A percentile compares a stretch with the other conserved stretches of the same genome.
These are phyloP conservation scores for Villa cingulata DNA, from an alignment of 2,888 invertebrate genomes.

Conservation along the genomic window DNA sequence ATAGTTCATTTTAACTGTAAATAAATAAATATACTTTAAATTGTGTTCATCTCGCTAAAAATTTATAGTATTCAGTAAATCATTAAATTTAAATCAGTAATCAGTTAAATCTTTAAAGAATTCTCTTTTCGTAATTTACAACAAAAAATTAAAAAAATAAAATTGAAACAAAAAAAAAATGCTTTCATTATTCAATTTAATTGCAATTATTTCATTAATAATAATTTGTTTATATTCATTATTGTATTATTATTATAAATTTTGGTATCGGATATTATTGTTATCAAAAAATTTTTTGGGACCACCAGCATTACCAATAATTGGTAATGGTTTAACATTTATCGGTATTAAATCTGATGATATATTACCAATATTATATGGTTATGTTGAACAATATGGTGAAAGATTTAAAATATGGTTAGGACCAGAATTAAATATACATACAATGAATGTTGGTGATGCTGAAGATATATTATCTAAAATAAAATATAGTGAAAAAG, in stretches of 20 bases:
- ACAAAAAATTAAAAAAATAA: too few relatives aligned
- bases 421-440: constrained; percentile 27
- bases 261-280: not conserved
- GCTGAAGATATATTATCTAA: constrained; percentile 24
- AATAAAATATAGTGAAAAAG: constrained; percentile 36
- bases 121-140: too few relatives aligned
- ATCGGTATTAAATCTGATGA: constrained; percentile 36
- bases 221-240: not conserved
- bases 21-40: too few relatives aligned
- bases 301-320: constrained; percentile 34
- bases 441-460: constrained; percentile 24
- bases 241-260: not conserved
- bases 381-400: constrained; percentile 27
- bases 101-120: too few relatives aligned
- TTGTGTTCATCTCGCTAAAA: too few relatives aligned
- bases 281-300: constrained; percentile 17
- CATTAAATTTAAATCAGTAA: too few relatives aligned
- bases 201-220: not conserved
- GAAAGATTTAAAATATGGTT: constrained; percentile 25
- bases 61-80: too few relatives aligned
- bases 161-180: too few relatives aligned
- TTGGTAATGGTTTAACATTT: constrained; percentile 37
- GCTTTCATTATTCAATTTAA: too few relatives aligned
- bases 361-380: constrained; percentile 23
- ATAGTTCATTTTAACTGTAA: too few relatives aligned